Conservation (phyloP, 2,888 invertebrate species). For the Apamea crenata region DNA sequence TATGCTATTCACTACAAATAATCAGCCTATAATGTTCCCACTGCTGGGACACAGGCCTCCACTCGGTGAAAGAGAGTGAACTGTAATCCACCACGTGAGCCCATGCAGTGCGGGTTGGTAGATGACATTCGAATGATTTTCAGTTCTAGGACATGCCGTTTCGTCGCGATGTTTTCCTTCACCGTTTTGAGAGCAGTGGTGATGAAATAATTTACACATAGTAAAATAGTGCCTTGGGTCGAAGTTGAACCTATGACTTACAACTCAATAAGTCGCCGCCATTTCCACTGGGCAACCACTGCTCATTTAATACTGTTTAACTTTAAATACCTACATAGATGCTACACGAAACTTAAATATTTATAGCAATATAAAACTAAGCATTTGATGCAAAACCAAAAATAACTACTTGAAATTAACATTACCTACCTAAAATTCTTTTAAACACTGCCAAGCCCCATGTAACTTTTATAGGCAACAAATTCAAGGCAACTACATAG, state of each 20-base stretch:
- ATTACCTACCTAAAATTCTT: background rate
- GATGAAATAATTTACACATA: too few species aligned
- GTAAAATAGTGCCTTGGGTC: background rate
- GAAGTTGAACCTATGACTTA: background rate
- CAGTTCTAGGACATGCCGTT: background rate
- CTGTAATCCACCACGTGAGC: background rate
- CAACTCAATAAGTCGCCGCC: too few species aligned
- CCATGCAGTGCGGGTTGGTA: too few species aligned
- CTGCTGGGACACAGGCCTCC: background rate
- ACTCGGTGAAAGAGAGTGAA: background rate
- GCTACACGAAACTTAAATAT: background rate
- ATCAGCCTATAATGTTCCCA: background rate
- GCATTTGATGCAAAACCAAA: background rate
- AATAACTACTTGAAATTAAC: background rate
- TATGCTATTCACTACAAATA: background rate
- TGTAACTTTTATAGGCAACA: conserved; percentile 59
- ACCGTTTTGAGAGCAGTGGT: background rate
- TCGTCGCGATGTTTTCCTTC: background rate
- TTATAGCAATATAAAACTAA: background rate
- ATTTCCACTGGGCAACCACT: background rate
- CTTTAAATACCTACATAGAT: background rate
- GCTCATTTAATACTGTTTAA: background rate
- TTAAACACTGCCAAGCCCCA: conserved; percentile 33
- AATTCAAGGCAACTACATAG: conserved; percentile 63
- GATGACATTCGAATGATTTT: too few species aligned